These are phyloP conservation scores for Augochlora pura DNA, from an alignment of 1,140 invertebrate species.

Conservation along the genomic window DNA sequence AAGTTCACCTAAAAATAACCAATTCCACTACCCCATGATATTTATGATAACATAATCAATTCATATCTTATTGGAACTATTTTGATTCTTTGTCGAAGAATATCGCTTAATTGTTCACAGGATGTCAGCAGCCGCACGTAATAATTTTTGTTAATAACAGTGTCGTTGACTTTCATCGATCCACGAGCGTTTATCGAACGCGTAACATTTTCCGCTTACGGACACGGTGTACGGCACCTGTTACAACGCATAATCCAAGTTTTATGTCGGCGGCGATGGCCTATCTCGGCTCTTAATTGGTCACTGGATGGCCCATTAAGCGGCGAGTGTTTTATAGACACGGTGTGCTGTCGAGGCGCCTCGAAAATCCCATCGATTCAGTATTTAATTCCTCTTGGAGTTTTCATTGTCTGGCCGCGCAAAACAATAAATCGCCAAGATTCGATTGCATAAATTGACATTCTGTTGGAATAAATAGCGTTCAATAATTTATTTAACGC, in stretches of 20 bases:
- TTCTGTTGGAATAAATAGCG: too few species aligned
- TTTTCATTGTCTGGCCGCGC: background rate
- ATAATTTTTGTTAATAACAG: background rate
- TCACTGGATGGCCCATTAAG: slow-evolving; percentile 12
- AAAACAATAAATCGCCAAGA: too few species aligned
- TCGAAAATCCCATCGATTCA: slow-evolving; percentile 6
- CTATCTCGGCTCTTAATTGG: slow-evolving; percentile 33
- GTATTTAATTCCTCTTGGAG: background rate
- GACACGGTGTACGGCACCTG: slow-evolving; percentile 12
- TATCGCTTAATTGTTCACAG: background rate
- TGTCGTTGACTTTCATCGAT: background rate
- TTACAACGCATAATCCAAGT: slow-evolving; percentile 36
- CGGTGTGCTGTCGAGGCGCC: background rate
- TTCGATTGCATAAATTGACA: too few species aligned
- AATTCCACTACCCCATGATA: too few species aligned
- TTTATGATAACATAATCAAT: too few species aligned
- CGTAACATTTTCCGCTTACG: background rate
- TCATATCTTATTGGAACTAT: too few species aligned
- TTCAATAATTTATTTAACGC: too few species aligned
- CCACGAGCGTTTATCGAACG: background rate
- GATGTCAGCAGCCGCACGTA: background rate
- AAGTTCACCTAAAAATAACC: too few species aligned
- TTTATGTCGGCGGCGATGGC: slow-evolving; percentile 22
- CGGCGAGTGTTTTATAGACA: slow-evolving; percentile 35
- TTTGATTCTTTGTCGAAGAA: too few species aligned